These are phyloP conservation scores for Zaprionus inermis DNA, from an alignment of 1,140 invertebrate genomes.

Conservation along the genomic window DNA sequence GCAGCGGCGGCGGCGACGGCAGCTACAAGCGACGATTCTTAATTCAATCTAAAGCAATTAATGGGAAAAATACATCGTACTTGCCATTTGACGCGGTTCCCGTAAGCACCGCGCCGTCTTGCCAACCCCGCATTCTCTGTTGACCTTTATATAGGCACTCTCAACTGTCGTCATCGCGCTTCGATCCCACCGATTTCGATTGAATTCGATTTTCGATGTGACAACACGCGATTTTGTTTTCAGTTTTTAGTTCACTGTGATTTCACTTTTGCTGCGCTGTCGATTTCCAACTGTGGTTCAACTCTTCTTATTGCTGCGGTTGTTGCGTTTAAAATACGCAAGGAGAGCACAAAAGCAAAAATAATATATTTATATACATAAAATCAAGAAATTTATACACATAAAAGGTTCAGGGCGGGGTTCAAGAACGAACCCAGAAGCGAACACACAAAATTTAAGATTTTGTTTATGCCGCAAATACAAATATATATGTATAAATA, in stretches of 20 bases:
- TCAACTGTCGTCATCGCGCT: neutral
- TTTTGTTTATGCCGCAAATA: constrained; percentile 3
- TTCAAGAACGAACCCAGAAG: constrained; percentile 54
- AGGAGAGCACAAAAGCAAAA: constrained; percentile 32
- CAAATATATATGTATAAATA: constrained; percentile 34
- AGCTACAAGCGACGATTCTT: constrained; percentile 38
- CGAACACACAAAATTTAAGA: constrained; percentile 26
- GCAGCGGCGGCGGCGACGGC: neutral
- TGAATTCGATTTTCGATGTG: constrained; percentile 70
- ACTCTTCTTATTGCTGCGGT: constrained; percentile 28
- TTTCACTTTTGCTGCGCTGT: constrained; percentile 71
- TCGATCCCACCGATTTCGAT: constrained; percentile 17
- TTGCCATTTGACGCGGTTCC: constrained; percentile 42
- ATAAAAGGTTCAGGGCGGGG: constrained; percentile 67
- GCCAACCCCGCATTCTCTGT: constrained; percentile 23
- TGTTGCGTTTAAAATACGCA: constrained; percentile 22
- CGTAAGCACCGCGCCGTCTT: neutral
- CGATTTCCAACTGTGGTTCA: constrained; percentile 27
- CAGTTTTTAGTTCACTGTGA: constrained; percentile 24
- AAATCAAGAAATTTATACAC: constrained; percentile 43
- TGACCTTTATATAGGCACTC: constrained; percentile 60
- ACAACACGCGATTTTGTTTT: constrained; percentile 66
- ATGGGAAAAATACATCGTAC: constrained; percentile 46
- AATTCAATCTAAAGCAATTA: constrained; percentile 83
- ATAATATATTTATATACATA: constrained; percentile 18